Base-by-base conservation (phyloP, 1,140 invertebrate species). In the Solenopsis invicta region DNA sequence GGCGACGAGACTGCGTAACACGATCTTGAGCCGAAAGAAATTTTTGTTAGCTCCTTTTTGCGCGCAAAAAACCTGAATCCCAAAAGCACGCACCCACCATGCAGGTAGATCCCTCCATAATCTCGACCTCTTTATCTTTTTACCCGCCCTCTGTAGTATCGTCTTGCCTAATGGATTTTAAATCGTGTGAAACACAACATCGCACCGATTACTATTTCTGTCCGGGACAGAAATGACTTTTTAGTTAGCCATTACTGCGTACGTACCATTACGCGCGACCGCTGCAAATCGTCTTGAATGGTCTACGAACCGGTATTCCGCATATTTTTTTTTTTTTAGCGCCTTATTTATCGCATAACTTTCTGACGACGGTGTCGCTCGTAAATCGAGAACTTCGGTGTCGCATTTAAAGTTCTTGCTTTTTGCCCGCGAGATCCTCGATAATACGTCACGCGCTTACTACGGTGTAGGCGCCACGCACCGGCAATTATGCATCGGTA, bases 261-360 rank as follows among this genome's bases (percentile, higher is more conserved):
- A 24, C 50, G 13, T 41, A 64, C 6, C 62, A 66, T 37, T 52
- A 56, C 37, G 16, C 37, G 37, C 34, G 24, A 41, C 48, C 8
- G 21, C 24, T 41, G 66, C 67, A 61, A 59, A 82, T 61, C 52
- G 24, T 34, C 78, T 45, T 16, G 45, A 81, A 81, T 81, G 48
- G 21, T 81, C 34, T 16, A 37, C 69, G 16, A 61, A 61, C 41
- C 52, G 41, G 24, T 37, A 61, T 45, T 59, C 34, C 29, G 21
- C 75, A 16, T 24, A 41, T 16, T 0, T 34, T 16, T 29, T 37
- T 56, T 69, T 52, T 82, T 61, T 72, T 21, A 48, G 37, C 59
- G 54, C 80, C 10, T 75, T 84, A 84, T 84, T 84, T 84, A 84
- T 84, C 69, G 80, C 52, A 61, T 50, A 84, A 84, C 69, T 84